Percentiles rank a stretch among this genome's conserved stretches.
phyloP scores from a whole-genome alignment of 2,797 vertebrate species.

The Trematomus bernacchii region DNA sequence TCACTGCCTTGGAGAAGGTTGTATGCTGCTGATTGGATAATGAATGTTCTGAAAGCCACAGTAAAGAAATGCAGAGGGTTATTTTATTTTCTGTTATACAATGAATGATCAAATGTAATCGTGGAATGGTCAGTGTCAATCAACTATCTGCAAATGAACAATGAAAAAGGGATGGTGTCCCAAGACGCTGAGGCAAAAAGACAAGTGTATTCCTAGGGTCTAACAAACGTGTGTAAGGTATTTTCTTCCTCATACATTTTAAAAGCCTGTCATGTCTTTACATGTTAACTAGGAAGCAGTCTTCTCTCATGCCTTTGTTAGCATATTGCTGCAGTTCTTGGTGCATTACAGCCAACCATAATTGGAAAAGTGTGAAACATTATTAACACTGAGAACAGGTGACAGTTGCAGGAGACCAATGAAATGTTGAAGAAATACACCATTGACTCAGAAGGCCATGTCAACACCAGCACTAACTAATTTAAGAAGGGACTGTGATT shows the following conservation, averaged over 20 bases:
- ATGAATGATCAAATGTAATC: neutral
- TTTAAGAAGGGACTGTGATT: constrained; percentile 9
- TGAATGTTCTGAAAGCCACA: neutral
- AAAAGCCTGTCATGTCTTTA: neutral
- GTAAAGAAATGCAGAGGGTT: neutral
- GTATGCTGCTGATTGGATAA: neutral
- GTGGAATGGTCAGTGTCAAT: neutral
- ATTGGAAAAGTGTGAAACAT: neutral
- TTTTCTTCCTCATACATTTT: neutral
- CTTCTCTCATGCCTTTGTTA: neutral
- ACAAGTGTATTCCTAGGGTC: neutral
- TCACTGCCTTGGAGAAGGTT: neutral
- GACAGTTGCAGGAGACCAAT: neutral
- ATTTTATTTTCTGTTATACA: neutral
- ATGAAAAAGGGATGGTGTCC: neutral
- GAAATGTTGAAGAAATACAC: neutral
- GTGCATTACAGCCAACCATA: neutral
- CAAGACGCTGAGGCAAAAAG: neutral
- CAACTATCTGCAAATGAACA: neutral
- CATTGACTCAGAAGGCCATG: neutral
- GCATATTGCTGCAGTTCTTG: neutral
- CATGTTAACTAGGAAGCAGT: neutral
- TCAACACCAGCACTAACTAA: neutral
- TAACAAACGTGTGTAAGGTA: neutral
- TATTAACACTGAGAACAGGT: constrained; percentile 1